Evolutionary conservation across 2,113 vertebrate species (phyloP), one percentile per base, ranked within the genome.

Genomic region (Nycticebus coucang): DNA sequence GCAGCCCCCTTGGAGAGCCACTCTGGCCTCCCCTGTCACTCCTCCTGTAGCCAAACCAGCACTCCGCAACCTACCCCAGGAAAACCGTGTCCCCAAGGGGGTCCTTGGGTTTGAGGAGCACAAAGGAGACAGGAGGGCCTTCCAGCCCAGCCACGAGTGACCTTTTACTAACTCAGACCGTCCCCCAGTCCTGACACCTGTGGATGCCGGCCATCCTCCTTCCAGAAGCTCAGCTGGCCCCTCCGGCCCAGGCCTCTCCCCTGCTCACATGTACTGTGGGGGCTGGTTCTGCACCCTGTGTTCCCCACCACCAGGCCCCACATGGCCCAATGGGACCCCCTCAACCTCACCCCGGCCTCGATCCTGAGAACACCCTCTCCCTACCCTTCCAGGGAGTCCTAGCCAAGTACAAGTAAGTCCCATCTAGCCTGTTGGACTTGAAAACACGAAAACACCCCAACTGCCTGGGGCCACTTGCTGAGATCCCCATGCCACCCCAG

Each of bases 1-100:
- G 68, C 15, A 3, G 77, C 68, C 74, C 84, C 68, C 80, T 18
- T 7, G 2, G 60, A 41, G 2, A 19, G 41, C 74, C 21, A 35
- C 28, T 10, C 13, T 1, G 1, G 14, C 50, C 30, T 17, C 71
- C 26, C 5, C 4, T 0, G 24, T 22, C n/a, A 0, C 59, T 1
- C 53, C 4, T 55, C 50, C 30, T 0, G 80, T 3, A 10, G n/a
- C 57, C 50, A 6, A 6, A 17, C 24, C 72, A 28, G 30, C 59
- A 55, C 41, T 45, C 77, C 28, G 53, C 71, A 0, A 2, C 68
- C 21, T 35, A 17, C 4, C 0, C 2, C 55, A 1, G 57, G 91
- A 19, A 89, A 83, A 30, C 59, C n/a, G 2, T 12, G 0, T 7
- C 3, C 28, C 37, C 45, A 11, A 41, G 7, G 35, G 57, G 66